Evolutionary conservation across 1,140 invertebrate species (phyloP).

Genomic region (Vollenhovia emeryi): DNA sequence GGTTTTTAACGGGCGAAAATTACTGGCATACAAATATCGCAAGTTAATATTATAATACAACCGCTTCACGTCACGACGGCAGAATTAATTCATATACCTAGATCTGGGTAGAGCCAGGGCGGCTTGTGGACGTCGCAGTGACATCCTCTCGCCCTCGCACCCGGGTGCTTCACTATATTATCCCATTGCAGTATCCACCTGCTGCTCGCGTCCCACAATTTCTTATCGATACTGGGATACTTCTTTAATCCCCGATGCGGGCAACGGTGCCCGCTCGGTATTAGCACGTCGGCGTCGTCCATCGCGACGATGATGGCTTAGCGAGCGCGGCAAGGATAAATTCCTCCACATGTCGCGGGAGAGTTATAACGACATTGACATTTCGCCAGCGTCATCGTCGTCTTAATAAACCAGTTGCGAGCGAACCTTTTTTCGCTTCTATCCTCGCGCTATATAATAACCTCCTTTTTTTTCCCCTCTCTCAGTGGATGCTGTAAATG

Average conservation of each 20-base stretch:
- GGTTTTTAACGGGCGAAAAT: not conserved
- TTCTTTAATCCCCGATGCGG: constrained; percentile 80
- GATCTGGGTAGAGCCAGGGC: constrained; percentile 80
- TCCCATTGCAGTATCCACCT: constrained; percentile 87
- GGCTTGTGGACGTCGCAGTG: constrained; percentile 84
- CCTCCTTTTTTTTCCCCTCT: not conserved
- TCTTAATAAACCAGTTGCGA: constrained; percentile 34
- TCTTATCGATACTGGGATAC: constrained; percentile 84
- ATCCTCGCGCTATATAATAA: not conserved
- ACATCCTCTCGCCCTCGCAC: constrained; percentile 83
- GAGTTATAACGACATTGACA: constrained; percentile 17
- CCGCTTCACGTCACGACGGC: not conserved
- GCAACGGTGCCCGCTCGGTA: constrained; percentile 78
- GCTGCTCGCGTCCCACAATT: constrained; percentile 85
- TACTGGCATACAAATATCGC: not conserved
- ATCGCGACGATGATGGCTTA: constrained; percentile 59
- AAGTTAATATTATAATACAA: not conserved
- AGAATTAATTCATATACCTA: constrained; percentile 77
- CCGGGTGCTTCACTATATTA: constrained; percentile 86
- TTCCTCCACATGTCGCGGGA: not conserved
- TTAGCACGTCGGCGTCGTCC: constrained; percentile 74
- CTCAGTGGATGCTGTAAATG: not conserved
- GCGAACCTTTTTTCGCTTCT: not conserved
- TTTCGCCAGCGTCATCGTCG: constrained; percentile 38
- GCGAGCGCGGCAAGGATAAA: constrained; percentile 7